Evolutionary conservation across 2,888 invertebrate species (phyloP).

Genomic region (Phalangium opilio): DNA sequence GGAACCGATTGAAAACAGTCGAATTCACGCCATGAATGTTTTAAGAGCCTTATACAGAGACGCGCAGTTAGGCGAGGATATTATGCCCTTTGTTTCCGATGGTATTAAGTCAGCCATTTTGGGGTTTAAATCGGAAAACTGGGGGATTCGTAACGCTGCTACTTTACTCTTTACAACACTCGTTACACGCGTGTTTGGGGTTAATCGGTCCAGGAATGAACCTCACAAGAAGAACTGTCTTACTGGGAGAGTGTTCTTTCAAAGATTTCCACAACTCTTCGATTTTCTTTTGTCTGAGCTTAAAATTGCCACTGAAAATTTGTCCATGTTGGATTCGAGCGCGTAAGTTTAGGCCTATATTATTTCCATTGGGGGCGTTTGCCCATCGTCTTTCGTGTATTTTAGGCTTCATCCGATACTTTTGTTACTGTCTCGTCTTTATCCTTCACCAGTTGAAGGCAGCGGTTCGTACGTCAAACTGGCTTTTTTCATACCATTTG

Average conservation of each 20-base stretch:
- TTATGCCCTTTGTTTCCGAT: slow-evolving; percentile 48
- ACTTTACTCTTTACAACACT: slow-evolving; percentile 69
- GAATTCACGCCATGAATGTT: slow-evolving; percentile 66
- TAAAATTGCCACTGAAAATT: slow-evolving; percentile 13
- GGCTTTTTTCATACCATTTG: slow-evolving; percentile 46
- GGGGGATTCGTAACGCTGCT: slow-evolving; percentile 63
- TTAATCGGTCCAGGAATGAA: slow-evolving; percentile 40
- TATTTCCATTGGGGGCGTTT: too few relatives aligned
- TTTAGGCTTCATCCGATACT: slow-evolving; percentile 54
- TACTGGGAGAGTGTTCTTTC: slow-evolving; percentile 55
- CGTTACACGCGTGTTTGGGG: slow-evolving; percentile 73
- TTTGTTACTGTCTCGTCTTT: slow-evolving; percentile 57
- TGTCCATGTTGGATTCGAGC: too few relatives aligned
- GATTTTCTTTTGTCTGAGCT: slow-evolving; percentile 41
- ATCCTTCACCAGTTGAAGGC: slow-evolving; percentile 56
- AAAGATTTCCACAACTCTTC: slow-evolving; percentile 47
- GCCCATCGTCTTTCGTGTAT: too few relatives aligned
- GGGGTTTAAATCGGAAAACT: slow-evolving; percentile 55
- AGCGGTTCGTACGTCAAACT: slow-evolving; percentile 50
- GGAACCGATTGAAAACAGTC: background rate
- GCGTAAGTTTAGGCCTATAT: too few relatives aligned
- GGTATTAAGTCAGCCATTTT: slow-evolving; percentile 54
- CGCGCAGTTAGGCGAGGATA: slow-evolving; percentile 54
- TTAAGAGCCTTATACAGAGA: slow-evolving; percentile 63
- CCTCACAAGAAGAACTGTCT: slow-evolving; percentile 31